These are phyloP conservation scores for Teleogryllus oceanicus DNA, from an alignment of 2,888 invertebrate species.

Conservation along the genomic window DNA sequence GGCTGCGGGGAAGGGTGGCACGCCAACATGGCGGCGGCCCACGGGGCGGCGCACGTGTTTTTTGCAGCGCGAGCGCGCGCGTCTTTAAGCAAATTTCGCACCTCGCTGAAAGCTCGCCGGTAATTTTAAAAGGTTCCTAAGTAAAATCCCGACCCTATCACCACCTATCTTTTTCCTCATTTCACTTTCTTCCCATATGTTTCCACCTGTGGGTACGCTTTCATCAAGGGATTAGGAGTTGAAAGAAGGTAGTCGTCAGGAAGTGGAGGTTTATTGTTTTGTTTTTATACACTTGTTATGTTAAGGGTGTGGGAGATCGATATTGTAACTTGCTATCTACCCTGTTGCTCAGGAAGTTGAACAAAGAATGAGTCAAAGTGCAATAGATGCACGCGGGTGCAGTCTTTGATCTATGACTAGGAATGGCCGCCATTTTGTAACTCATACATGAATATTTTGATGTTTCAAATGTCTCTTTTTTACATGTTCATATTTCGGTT, in stretches of 20 bases:
- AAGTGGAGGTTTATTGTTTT: conserved; percentile 18
- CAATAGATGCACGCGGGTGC: neutral
- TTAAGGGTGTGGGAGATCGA: too few relatives aligned
- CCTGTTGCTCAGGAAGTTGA: neutral
- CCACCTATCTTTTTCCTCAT: conserved; percentile 18
- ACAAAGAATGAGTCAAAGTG: neutral
- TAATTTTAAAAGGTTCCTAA: neutral
- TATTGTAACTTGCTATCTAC: neutral
- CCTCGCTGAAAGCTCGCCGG: neutral
- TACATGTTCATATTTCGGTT: too few relatives aligned
- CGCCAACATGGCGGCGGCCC: neutral
- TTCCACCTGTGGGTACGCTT: conserved; percentile 38
- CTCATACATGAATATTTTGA: too few relatives aligned
- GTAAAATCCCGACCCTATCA: neutral
- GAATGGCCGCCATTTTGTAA: too few relatives aligned
- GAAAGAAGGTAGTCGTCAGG: conserved; percentile 28
- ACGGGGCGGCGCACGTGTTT: neutral
- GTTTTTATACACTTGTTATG: neutral
- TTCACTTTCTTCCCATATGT: conserved; percentile 37
- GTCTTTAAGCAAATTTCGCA: conserved; percentile 11
- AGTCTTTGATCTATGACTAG: too few relatives aligned
- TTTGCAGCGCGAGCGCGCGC: neutral
- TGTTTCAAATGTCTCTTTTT: too few relatives aligned
- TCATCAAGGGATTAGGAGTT: conserved; percentile 30
- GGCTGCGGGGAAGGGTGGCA: neutral